Evolutionary conservation across 2,113 vertebrate genomes (phyloP), one percentile per base, ranked within the genome.

Genomic region (Budorcas taxicolor): DNA sequence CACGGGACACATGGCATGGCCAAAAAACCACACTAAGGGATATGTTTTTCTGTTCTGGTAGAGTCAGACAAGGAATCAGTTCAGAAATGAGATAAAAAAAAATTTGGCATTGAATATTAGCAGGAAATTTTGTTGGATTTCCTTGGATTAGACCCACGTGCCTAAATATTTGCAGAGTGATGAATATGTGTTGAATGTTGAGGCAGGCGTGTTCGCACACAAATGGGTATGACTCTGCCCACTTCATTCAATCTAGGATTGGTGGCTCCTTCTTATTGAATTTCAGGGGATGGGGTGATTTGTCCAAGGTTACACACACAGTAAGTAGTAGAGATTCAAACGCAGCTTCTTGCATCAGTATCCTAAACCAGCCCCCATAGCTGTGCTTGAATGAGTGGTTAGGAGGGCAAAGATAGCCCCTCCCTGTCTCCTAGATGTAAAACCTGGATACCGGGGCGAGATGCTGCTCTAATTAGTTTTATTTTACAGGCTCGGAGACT

Each of bases 401-500:
- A 36, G 53, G 91, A 84, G 29, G 23, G 29, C 21, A 87, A 25
- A 57, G 50, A 64, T 1, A 27, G 3, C 33, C 55, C 78, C 84
- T 64, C 47, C 52, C 55, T 10, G 17, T 40, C 57, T 40, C 71
- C 55, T 27, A 21, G 50, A 36, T 82, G 67, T 33, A 50, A 86
- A 90, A 62, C 88, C 84, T 94, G 62, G 87, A 62, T 87, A 71
- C 57, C 11, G 27, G 58, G 67, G 85, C 67, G 89, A 88, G 86
- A 64, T 2, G 10, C 50, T 47, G 82, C 62, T 96, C 90, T 97
- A 97, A 97, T 97, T 96, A 92, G 80, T 91, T 95, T 91, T 91
- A 67, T 93, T 94, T 96, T 91, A 91, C 25, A 87, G 94, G 83
- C 86, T 90, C 47, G 17, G 94, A 96, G 95, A 91, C 71, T 94